Percentiles rank a stretch among this genome's conserved stretches.
Evolutionary conservation across 2,113 vertebrate genomes (phyloP).

Genomic region (Lethenteron reissneri): DNA sequence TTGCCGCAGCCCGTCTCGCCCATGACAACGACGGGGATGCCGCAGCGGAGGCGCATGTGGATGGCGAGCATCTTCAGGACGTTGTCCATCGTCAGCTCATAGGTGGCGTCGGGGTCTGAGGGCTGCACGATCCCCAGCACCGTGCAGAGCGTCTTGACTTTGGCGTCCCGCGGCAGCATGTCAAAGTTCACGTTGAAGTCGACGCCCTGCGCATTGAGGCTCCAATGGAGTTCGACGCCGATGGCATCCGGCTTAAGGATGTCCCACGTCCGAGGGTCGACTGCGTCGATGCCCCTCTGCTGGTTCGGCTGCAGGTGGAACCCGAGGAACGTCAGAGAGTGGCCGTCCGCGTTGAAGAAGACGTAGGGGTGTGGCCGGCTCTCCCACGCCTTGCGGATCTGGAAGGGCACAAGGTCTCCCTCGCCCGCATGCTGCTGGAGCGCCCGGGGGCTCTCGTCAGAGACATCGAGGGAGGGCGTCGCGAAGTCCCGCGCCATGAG

Average conservation of each 20-base stretch:
- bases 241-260: constrained; percentile 49
- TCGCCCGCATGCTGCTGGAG: constrained; percentile 25
- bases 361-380: constrained; percentile 76
- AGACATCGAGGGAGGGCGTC: constrained; percentile 55
- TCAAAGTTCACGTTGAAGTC: constrained; percentile 71
- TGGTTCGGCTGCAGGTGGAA: constrained; percentile 38
- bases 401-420: constrained; percentile 59
- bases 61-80: constrained; percentile 74
- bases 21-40: constrained; percentile 85
- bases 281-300: constrained; percentile 27
- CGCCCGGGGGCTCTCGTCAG: constrained; percentile 43
- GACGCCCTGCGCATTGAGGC: constrained; percentile 39
- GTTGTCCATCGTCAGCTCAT: constrained; percentile 77
- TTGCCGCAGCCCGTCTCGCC: constrained; percentile 92
- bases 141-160: constrained; percentile 45
- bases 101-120: constrained; percentile 58
- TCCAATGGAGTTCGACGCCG: constrained; percentile 28
- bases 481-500: constrained; percentile 87
- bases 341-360: constrained; percentile 64
- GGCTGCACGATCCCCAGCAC: constrained; percentile 49
- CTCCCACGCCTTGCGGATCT: constrained; percentile 66
- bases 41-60: constrained; percentile 76
- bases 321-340: constrained; percentile 80
- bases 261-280: constrained; percentile 24
- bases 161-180: constrained; percentile 31